Evolutionary conservation across 1,140 invertebrate species (phyloP).

Genomic region (Leptestheria dahalacensis): DNA sequence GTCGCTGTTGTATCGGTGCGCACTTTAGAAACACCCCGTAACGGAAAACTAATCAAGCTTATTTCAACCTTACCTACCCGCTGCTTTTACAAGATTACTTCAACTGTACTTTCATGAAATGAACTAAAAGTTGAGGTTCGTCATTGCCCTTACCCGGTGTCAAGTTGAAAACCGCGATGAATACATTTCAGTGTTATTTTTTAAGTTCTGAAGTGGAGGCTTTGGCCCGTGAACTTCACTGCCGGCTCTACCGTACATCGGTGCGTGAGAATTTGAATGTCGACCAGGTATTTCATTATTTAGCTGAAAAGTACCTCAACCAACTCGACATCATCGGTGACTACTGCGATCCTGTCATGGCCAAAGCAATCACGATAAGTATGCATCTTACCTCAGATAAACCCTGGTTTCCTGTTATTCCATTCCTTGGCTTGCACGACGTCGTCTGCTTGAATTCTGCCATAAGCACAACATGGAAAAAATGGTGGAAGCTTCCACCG

Average conservation of each 20-base stretch:
- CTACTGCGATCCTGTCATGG: slow-evolving; percentile 35
- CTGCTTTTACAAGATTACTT: too few species aligned
- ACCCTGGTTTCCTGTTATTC: slow-evolving; percentile 37
- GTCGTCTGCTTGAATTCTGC: too few species aligned
- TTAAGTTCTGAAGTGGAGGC: slow-evolving; percentile 77
- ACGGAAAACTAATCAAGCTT: slow-evolving; percentile 1
- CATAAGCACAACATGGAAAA: too few species aligned
- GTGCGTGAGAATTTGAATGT: slow-evolving; percentile 94
- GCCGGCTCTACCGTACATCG: slow-evolving; percentile 75
- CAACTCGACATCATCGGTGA: slow-evolving; percentile 44
- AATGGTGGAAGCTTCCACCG: too few species aligned
- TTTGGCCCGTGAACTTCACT: slow-evolving; percentile 63
- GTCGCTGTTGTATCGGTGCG: not conserved
- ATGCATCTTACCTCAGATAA: too few species aligned
- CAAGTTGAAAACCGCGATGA: not conserved
- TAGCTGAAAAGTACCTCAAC: slow-evolving; percentile 62
- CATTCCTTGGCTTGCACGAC: too few species aligned
- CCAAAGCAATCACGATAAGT: slow-evolving; percentile 36
- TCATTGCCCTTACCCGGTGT: too few species aligned
- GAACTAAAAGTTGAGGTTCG: too few species aligned
- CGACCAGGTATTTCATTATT: slow-evolving; percentile 72
- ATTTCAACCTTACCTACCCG: too few species aligned
- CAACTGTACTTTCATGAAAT: too few species aligned
- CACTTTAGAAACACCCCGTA: too few species aligned
- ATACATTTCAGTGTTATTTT: slow-evolving; percentile 1